These are phyloP conservation scores for Polyommatus iphigenia DNA, from an alignment of 2,888 invertebrate species.

Conservation along the genomic window DNA sequence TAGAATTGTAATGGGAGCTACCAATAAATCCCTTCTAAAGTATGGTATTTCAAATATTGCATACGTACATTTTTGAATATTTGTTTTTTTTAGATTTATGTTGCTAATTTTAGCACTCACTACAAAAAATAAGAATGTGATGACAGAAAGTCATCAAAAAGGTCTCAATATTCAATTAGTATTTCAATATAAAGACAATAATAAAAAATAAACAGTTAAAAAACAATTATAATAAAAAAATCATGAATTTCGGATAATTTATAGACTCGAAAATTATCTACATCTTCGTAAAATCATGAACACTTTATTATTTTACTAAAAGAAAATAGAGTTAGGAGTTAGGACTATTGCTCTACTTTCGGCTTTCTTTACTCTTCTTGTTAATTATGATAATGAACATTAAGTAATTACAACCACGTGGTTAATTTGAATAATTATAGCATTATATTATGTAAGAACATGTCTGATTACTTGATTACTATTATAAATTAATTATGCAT, in stretches of 20 bases:
- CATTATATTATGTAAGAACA: neutral
- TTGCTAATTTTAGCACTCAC: neutral
- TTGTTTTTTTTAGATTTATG: neutral
- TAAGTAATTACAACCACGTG: slow-evolving; percentile 12
- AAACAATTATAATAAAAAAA: too few species aligned
- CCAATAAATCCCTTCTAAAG: neutral
- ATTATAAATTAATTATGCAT: neutral
- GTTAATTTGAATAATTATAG: slow-evolving; percentile 10
- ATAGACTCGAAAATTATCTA: neutral
- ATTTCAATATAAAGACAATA: too few species aligned
- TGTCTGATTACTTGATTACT: neutral
- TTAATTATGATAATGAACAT: neutral
- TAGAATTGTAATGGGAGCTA: neutral
- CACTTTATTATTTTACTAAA: neutral
- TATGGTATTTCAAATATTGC: neutral
- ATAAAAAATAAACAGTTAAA: too few species aligned
- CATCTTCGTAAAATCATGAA: neutral
- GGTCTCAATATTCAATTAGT: neutral
- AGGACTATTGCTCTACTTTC: neutral
- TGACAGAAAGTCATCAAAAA: neutral
- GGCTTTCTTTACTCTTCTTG: neutral
- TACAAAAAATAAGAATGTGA: neutral
- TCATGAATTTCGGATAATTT: too few species aligned
- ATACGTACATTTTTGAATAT: neutral
- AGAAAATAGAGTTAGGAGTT: neutral